Percentiles rank a stretch among this genome's conserved stretches.
These are phyloP conservation scores for Fistularia commersonii DNA, from an alignment of 2,797 vertebrate species.

Conservation along the genomic window DNA sequence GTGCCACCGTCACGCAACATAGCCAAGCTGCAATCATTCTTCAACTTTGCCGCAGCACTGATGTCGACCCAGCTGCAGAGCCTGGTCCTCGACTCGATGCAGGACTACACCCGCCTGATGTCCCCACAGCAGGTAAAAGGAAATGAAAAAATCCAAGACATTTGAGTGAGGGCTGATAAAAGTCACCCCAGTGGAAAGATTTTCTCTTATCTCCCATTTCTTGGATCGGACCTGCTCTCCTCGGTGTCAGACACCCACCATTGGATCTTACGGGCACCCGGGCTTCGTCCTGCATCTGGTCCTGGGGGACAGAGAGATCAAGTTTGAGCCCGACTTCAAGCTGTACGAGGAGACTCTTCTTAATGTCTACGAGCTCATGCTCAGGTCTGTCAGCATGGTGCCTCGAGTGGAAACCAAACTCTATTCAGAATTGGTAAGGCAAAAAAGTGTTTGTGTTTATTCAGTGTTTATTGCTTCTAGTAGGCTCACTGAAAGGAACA, in stretches of 20 bases:
- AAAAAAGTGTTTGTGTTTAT: neutral
- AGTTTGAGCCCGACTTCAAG: slow-evolving; percentile 80
- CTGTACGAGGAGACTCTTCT: slow-evolving; percentile 75
- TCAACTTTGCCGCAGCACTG: slow-evolving; percentile 77
- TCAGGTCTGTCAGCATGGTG: slow-evolving; percentile 74
- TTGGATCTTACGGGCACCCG: no score
- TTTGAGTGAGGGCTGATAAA: no score
- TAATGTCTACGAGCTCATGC: slow-evolving; percentile 79
- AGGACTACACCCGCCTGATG: slow-evolving; percentile 83
- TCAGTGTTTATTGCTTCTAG: neutral
- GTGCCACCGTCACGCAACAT: slow-evolving; percentile 67
- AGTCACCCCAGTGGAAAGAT: neutral
- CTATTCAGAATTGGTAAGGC: slow-evolving; percentile 81
- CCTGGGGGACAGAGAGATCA: slow-evolving; percentile 75
- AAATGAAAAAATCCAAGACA: no score
- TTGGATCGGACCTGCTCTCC: slow-evolving; percentile 71
- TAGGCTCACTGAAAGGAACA: neutral
- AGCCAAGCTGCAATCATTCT: slow-evolving; percentile 79
- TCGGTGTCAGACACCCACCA: no score
- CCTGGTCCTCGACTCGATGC: slow-evolving; percentile 78
- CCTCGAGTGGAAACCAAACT: slow-evolving; percentile 85
- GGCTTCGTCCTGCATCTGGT: slow-evolving; percentile 82
- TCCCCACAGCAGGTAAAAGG: slow-evolving; percentile 72
- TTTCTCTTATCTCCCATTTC: slow-evolving; percentile 44
- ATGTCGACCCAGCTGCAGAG: slow-evolving; percentile 85